These are phyloP conservation scores for Archips xylosteana DNA, from an alignment of 2,888 invertebrate species.

Conservation along the genomic window DNA sequence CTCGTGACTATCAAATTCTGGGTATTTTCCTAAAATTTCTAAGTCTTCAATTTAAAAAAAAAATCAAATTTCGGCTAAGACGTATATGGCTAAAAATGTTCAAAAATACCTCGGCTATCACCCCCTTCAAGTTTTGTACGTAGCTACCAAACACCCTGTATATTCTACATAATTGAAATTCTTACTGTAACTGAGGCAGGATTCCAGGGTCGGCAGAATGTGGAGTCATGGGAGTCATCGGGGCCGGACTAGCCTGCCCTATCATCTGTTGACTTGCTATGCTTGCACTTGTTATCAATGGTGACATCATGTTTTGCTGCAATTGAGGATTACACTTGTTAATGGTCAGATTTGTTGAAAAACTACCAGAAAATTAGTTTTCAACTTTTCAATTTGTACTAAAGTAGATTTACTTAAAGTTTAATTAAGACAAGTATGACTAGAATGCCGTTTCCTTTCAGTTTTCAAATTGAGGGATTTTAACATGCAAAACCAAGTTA, in stretches of 20 bases:
- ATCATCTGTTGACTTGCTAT: slow-evolving; percentile 86
- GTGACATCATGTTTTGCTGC: slow-evolving; percentile 94
- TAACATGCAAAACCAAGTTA: too few species aligned
- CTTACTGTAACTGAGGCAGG: slow-evolving; percentile 96
- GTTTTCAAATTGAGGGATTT: too few species aligned
- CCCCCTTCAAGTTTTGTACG: too few species aligned
- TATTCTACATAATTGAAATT: neutral
- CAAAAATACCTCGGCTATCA: too few species aligned
- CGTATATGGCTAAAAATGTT: too few species aligned
- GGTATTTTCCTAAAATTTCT: too few species aligned
- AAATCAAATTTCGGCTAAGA: too few species aligned
- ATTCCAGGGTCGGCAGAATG: slow-evolving; percentile 97
- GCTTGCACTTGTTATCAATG: slow-evolving; percentile 88
- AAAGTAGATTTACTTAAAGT: neutral
- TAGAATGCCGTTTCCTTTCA: too few species aligned
- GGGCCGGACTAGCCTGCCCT: slow-evolving; percentile 90
- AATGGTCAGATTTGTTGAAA: neutral
- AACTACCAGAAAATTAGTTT: too few species aligned
- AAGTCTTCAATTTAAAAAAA: too few species aligned
- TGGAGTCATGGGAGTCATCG: slow-evolving; percentile 96
- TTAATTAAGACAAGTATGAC: neutral
- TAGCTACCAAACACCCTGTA: too few species aligned
- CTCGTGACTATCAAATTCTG: too few species aligned
- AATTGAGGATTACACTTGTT: slow-evolving; percentile 14
- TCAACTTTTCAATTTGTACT: neutral